Conservation (phyloP, 1,140 invertebrate species). For the Linepithema humile region DNA sequence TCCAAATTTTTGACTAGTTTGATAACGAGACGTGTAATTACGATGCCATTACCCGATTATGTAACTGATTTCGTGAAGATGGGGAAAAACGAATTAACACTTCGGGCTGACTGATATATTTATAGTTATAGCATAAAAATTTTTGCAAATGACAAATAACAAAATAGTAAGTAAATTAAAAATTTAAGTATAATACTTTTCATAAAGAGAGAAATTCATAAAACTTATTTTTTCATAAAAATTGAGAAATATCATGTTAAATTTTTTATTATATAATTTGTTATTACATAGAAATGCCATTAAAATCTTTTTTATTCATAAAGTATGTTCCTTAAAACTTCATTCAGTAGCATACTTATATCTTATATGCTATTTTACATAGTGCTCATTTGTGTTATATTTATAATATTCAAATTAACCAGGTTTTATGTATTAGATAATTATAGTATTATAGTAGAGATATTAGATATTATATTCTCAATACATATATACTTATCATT, state of each 20-base stretch:
- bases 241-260: background rate
- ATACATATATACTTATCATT: background rate
- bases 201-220: too few relatives aligned
- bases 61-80: conserved; percentile 68
- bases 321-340: conserved; percentile 24
- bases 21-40: conserved; percentile 63
- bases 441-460: background rate
- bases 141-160: background rate
- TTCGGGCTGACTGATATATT: conserved; percentile 12
- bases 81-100: conserved; percentile 67
- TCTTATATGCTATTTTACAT: background rate
- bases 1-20: conserved; percentile 67
- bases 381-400: background rate
- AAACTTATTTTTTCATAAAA: too few relatives aligned
- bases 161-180: too few relatives aligned
- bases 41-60: conserved; percentile 74
- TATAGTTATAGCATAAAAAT: background rate
- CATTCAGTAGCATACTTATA: background rate
- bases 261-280: background rate
- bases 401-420: too few relatives aligned
- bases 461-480: conserved; percentile 2
- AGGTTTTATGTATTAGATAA: too few relatives aligned
- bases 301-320: conserved; percentile 30
- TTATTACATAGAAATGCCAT: conserved; percentile 26
- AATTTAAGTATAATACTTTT: too few relatives aligned